Conservation (phyloP, 2,888 invertebrate genomes). For the Leptopilina myrica region DNA sequence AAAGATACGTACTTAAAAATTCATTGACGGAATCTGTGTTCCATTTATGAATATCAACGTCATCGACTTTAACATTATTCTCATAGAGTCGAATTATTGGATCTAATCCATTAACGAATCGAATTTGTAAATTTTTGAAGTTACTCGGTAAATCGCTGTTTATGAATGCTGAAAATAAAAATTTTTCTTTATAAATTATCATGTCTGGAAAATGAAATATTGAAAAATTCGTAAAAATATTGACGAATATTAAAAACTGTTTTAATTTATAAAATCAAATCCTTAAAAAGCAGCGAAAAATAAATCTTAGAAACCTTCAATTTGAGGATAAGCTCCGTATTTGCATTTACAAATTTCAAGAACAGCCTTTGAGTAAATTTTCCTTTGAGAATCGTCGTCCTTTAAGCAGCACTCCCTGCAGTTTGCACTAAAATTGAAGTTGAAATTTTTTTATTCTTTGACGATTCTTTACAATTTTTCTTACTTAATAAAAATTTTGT, state of each 20-base stretch:
- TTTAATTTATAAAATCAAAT: too few species aligned
- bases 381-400: conserved; percentile 82
- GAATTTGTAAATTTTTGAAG: conserved; percentile 94
- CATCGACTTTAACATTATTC: conserved; percentile 86
- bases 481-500: not conserved
- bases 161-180: conserved; percentile 86
- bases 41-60: conserved; percentile 98
- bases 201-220: too few species aligned
- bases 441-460: not conserved
- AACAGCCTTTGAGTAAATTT: conserved; percentile 93
- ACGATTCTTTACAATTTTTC: not conserved
- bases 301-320: conserved; percentile 81
- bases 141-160: conserved; percentile 93
- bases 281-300: not conserved
- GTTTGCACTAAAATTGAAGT: conserved; percentile 77
- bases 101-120: conserved; percentile 95
- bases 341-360: conserved; percentile 99
- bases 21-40: conserved; percentile 98
- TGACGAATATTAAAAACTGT: too few species aligned
- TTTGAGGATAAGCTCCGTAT: conserved; percentile 98
- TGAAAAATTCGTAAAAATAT: too few species aligned
- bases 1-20: conserved; percentile 93
- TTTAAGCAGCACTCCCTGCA: conserved; percentile 90
- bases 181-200: conserved; percentile 8
- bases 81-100: conserved; percentile 94